phyloP scores from a whole-genome alignment of 2,797 vertebrate species.

The Bucorvus abyssinicus region DNA sequence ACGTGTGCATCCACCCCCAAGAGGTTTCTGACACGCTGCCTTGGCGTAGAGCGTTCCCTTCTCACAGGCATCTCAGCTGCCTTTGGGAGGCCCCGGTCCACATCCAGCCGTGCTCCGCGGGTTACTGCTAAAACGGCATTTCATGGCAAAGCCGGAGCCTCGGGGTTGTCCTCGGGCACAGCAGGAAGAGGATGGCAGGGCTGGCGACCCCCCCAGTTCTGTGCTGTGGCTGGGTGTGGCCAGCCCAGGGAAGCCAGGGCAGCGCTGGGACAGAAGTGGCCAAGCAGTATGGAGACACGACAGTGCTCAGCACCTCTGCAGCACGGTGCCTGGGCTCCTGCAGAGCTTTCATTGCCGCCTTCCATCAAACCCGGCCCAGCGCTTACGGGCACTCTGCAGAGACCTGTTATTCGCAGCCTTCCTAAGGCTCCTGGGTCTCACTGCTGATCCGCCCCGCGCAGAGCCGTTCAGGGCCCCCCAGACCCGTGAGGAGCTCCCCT shows the following conservation, averaged over 20 bases:
- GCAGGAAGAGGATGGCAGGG: neutral
- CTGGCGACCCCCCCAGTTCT: rapidly evolving
- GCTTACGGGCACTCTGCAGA: rapidly evolving
- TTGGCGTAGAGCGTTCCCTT: neutral
- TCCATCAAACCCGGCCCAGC: neutral
- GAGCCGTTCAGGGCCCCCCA: neutral
- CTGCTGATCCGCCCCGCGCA: neutral
- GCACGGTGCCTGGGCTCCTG: neutral
- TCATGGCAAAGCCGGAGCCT: neutral
- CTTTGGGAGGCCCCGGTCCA: neutral
- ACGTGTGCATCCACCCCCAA: neutral
- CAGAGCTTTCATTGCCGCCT: rapidly evolving
- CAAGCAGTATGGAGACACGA: neutral
- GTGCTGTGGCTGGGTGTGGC: neutral
- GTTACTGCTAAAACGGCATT: rapidly evolving
- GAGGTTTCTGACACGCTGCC: neutral
- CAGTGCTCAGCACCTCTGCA: neutral
- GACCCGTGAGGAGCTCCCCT: neutral
- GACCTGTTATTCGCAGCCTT: neutral
- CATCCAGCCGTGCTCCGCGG: neutral
- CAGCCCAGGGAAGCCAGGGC: neutral
- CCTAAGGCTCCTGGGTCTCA: neutral
- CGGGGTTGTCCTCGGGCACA: neutral
- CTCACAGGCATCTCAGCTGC: neutral
- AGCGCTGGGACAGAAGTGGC: neutral